phyloP scores from a whole-genome alignment of 1,140 invertebrate genomes.

The Bombus affinis region DNA sequence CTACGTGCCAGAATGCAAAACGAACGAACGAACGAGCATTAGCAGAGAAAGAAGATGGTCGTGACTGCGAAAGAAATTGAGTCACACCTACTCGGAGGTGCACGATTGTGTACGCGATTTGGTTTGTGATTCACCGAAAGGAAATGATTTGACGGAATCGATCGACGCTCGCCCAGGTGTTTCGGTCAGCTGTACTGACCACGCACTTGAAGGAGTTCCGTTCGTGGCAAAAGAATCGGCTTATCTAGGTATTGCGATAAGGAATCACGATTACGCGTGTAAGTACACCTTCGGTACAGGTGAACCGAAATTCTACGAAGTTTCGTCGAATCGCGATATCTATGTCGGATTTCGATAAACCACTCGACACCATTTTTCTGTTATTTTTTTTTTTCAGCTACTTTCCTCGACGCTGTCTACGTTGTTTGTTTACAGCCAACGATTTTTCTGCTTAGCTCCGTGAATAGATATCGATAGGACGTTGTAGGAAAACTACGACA shows the following conservation, averaged over 20 bases:
- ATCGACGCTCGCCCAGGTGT: constrained; percentile 36
- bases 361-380: constrained; percentile 21
- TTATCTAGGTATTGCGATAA: constrained; percentile 48
- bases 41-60: neutral
- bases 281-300: constrained; percentile 25
- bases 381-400: no score
- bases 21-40: neutral
- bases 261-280: neutral
- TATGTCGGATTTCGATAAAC: neutral
- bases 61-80: neutral
- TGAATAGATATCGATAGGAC: neutral
- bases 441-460: neutral
- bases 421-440: neutral
- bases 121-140: constrained; percentile 54
- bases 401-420: no score
- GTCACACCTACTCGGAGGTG: neutral
- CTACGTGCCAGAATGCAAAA: constrained; percentile 45
- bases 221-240: neutral
- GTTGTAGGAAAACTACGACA: no score
- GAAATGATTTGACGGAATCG: constrained; percentile 31
- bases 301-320: constrained; percentile 47
- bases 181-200: constrained; percentile 52
- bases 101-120: neutral
- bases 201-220: constrained; percentile 48
- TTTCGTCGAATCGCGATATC: constrained; percentile 5